These are phyloP conservation scores for Zaprionus camerounensis DNA, from an alignment of 1,140 invertebrate genomes.

Conservation along the genomic window DNA sequence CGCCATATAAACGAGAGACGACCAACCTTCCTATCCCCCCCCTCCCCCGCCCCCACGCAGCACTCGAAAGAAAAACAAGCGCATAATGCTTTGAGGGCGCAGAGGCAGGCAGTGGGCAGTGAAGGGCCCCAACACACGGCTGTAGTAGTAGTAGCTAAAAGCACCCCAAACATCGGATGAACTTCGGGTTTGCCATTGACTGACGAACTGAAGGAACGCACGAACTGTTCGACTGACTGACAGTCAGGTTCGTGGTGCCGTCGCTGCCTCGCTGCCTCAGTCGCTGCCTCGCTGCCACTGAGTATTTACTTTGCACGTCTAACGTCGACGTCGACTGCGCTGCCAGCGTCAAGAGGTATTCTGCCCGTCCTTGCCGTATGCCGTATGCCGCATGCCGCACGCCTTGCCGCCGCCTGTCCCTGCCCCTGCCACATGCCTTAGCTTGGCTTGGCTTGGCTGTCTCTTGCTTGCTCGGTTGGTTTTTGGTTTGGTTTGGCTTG, in stretches of 20 bases:
- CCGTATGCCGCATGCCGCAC: too few species aligned
- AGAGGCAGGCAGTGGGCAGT: constrained; percentile 1
- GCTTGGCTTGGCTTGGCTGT: constrained; percentile 24
- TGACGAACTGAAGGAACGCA: constrained; percentile 7
- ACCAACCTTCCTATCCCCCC: not conserved
- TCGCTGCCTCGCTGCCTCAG: constrained; percentile 16
- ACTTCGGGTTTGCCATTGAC: constrained; percentile 39
- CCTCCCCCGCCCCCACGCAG: not conserved
- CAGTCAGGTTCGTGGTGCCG: constrained; percentile 10
- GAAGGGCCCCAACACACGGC: constrained; percentile 29
- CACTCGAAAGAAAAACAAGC: constrained; percentile 18
- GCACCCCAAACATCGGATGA: constrained; percentile 73
- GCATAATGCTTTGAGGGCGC: constrained; percentile 17
- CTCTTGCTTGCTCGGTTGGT: constrained; percentile 47
- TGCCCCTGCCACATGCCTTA: constrained; percentile 19
- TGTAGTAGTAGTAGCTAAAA: constrained; percentile 31
- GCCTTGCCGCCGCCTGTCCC: constrained; percentile 20
- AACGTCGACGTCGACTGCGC: constrained; percentile 15
- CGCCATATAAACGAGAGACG: constrained; percentile 22
- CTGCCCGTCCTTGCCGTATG: constrained; percentile 46
- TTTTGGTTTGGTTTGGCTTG: constrained; percentile 69
- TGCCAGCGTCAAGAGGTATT: constrained; percentile 39
- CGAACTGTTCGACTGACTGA: constrained; percentile 9
- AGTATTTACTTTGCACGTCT: constrained; percentile 74
- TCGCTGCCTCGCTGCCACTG: constrained; percentile 38